phyloP scores from a whole-genome alignment of 2,888 invertebrate species.

The Marronus borbonicus region DNA sequence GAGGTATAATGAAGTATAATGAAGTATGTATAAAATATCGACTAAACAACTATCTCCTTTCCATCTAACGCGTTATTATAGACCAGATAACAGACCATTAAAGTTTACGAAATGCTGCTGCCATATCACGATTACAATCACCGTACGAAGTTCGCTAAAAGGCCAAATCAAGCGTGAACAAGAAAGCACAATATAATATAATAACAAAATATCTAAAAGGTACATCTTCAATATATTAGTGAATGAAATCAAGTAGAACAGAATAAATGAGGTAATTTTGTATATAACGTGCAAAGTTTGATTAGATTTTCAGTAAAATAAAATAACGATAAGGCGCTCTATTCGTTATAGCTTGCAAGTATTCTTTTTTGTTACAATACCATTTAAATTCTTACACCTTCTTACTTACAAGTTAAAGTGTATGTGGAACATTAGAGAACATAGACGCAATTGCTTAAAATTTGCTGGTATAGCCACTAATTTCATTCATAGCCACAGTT shows the following conservation, averaged over 20 bases:
- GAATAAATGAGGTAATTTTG: not conserved
- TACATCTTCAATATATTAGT: not conserved
- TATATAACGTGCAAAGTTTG: not conserved
- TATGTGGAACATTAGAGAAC: too few species aligned
- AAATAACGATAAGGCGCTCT: not conserved
- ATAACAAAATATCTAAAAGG: conserved; percentile 17
- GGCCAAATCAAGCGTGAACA: conserved; percentile 6
- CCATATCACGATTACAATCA: not conserved
- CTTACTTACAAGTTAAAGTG: too few species aligned
- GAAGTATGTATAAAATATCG: too few species aligned
- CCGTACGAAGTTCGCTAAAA: conserved; percentile 10
- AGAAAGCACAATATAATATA: not conserved
- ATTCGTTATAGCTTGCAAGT: too few species aligned
- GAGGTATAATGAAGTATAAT: too few species aligned
- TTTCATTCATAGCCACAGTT: too few species aligned
- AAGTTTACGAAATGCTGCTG: conserved; percentile 14
- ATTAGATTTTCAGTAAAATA: not conserved
- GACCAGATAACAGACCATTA: not conserved
- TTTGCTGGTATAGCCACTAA: too few species aligned
- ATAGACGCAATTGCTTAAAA: too few species aligned
- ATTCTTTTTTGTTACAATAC: too few species aligned
- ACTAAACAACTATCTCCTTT: not conserved
- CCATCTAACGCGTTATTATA: too few species aligned
- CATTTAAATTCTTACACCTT: too few species aligned
- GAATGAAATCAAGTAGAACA: not conserved